A percentile compares a stretch with the other conserved stretches of the same genome.
Evolutionary conservation across 1,140 invertebrate genomes (phyloP).

Genomic region (Anoplophora glabripennis): DNA sequence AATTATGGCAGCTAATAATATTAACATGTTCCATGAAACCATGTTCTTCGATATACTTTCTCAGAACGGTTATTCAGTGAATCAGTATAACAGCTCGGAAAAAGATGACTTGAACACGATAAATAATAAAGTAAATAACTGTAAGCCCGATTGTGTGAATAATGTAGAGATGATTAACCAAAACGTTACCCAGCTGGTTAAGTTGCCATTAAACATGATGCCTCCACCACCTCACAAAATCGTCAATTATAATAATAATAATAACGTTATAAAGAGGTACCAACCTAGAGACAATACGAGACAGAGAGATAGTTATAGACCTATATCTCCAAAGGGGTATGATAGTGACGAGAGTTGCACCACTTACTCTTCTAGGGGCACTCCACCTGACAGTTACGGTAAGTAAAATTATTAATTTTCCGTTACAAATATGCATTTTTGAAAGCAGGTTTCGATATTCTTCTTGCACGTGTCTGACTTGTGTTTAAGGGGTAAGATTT

Average conservation of each 20-base stretch:
- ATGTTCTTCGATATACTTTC: slow-evolving; percentile 7
- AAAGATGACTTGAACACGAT: slow-evolving; percentile 8
- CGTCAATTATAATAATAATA: slow-evolving; percentile 22
- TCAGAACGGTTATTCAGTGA: slow-evolving; percentile 1
- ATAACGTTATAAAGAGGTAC: slow-evolving; percentile 10
- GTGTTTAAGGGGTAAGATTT: slow-evolving; percentile 14
- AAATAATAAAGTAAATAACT: slow-evolving; percentile 3
- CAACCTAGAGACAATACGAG: slow-evolving; percentile 13
- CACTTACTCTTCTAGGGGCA: slow-evolving; percentile 21
- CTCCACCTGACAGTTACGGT: slow-evolving; percentile 11
- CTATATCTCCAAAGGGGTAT: slow-evolving; percentile 19
- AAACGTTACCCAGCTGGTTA: slow-evolving; percentile 4
- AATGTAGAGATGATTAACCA: slow-evolving; percentile 9
- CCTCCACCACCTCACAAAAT: slow-evolving; percentile 18
- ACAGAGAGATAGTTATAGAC: slow-evolving; percentile 10
- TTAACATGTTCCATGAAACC: slow-evolving; percentile 3
- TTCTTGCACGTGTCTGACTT: neutral
- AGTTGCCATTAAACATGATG: slow-evolving; percentile 17
- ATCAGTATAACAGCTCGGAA: slow-evolving; percentile 7
- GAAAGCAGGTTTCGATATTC: neutral
- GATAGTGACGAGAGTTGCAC: slow-evolving; percentile 28
- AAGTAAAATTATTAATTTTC: neutral
- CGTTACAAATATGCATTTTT: too few relatives aligned
- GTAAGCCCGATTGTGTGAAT: neutral
- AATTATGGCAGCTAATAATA: slow-evolving; percentile 10